These are phyloP conservation scores for Piprites chloris DNA, from an alignment of 2,113 vertebrate species.

Conservation along the genomic window DNA sequence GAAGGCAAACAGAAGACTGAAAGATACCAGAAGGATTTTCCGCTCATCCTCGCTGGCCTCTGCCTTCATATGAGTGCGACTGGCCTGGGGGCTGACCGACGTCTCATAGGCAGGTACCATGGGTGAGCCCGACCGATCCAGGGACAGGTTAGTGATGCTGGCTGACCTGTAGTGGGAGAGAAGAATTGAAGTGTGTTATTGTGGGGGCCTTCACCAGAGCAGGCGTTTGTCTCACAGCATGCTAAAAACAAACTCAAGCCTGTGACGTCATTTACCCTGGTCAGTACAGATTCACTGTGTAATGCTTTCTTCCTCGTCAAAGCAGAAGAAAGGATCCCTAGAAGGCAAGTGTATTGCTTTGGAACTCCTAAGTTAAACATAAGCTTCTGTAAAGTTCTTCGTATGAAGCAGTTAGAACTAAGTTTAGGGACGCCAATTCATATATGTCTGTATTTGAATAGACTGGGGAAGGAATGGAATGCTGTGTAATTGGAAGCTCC, in stretches of 20 bases:
- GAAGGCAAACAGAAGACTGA: background rate
- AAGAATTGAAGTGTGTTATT: background rate
- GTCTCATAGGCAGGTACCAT: conserved; percentile 91
- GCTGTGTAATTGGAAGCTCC: background rate
- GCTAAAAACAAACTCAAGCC: background rate
- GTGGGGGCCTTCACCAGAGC: background rate
- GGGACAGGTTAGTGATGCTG: conserved; percentile 90
- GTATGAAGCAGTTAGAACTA: background rate
- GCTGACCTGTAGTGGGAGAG: conserved; percentile 80
- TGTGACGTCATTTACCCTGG: background rate
- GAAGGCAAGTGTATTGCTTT: background rate
- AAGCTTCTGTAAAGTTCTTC: background rate
- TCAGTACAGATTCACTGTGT: background rate
- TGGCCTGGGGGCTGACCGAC: conserved; percentile 90
- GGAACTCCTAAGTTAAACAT: background rate
- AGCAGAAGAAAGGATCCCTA: background rate
- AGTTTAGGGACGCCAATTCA: background rate
- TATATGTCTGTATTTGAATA: background rate
- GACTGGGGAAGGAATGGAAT: background rate
- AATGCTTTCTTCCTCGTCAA: background rate
- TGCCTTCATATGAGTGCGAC: conserved; percentile 80
- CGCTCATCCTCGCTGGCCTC: conserved; percentile 93
- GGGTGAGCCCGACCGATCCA: conserved; percentile 89
- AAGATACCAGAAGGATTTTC: conserved; percentile 91
- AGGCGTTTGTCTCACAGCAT: background rate